These are phyloP conservation scores for Oxyura jamaicensis DNA, from an alignment of 2,113 vertebrate species.

Conservation along the genomic window DNA sequence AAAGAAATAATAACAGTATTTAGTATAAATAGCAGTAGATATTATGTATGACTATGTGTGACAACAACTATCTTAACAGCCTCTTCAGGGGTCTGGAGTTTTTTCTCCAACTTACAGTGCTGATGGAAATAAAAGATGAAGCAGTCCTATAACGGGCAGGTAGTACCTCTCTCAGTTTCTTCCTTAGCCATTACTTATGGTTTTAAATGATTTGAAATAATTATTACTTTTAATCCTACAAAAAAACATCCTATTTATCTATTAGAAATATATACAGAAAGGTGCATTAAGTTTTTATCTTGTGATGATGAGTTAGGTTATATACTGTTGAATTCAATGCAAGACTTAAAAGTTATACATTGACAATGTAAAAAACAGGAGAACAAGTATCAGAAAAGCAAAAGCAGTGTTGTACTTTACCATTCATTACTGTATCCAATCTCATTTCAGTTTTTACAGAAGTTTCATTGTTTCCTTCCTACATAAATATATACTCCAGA, in stretches of 20 bases:
- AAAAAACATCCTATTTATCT: not conserved
- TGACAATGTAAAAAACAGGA: not conserved
- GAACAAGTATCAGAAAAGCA: not conserved
- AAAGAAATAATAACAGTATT: not conserved
- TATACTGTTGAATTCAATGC: not conserved
- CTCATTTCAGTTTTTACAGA: not conserved
- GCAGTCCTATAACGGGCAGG: not conserved
- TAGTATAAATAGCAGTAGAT: not conserved
- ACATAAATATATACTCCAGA: not conserved
- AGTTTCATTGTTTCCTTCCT: not conserved
- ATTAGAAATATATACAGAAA: not conserved
- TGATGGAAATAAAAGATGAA: not conserved
- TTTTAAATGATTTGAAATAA: not conserved
- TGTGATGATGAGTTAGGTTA: not conserved
- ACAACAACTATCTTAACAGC: not conserved
- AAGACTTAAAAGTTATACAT: not conserved
- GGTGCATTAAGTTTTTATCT: not conserved
- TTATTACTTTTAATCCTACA: not conserved
- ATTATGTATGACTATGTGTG: not conserved
- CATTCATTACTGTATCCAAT: not conserved
- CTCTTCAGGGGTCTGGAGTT: not conserved
- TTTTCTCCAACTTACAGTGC: not conserved
- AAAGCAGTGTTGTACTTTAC: not conserved
- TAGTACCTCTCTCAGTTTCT: not conserved
- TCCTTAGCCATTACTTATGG: not conserved